Conservation (phyloP, 2,888 invertebrate genomes). For the Rutpela maculata region DNA sequence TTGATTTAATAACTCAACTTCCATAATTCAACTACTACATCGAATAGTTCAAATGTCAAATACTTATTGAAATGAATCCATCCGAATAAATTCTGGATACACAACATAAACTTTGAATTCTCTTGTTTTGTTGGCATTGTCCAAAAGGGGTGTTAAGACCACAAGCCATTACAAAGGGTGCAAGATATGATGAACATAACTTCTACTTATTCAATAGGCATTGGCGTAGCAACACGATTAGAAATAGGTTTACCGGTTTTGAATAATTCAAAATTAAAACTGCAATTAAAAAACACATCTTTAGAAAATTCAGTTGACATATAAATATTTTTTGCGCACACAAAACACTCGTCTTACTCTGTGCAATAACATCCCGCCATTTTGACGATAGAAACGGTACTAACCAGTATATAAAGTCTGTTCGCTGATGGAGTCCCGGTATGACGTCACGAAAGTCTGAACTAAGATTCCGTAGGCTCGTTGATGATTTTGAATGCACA, state of each 20-base stretch:
- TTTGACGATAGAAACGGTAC: too few relatives aligned
- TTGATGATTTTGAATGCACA: too few relatives aligned
- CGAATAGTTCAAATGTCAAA: constrained; percentile 45
- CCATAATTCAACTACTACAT: constrained; percentile 29
- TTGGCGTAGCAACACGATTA: constrained; percentile 25
- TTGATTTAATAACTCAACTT: constrained; percentile 9
- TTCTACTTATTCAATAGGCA: constrained; percentile 30
- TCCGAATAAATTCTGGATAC: constrained; percentile 61
- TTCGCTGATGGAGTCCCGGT: too few relatives aligned
- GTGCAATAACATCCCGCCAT: too few relatives aligned
- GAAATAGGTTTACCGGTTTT: neutral
- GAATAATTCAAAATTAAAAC: too few relatives aligned
- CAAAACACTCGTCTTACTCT: too few relatives aligned
- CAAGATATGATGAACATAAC: constrained; percentile 50
- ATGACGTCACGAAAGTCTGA: too few relatives aligned
- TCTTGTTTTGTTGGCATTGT: constrained; percentile 56
- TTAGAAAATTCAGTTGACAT: too few relatives aligned
- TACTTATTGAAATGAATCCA: constrained; percentile 57
- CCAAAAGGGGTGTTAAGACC: constrained; percentile 61
- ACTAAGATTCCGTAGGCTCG: too few relatives aligned
- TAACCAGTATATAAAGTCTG: too few relatives aligned
- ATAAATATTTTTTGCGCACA: too few relatives aligned
- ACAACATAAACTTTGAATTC: constrained; percentile 65
- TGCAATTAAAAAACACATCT: too few relatives aligned
- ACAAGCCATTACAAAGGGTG: constrained; percentile 51